Evolutionary conservation across 2,888 invertebrate species (phyloP).

Genomic region (Phragmatobia fuliginosa): DNA sequence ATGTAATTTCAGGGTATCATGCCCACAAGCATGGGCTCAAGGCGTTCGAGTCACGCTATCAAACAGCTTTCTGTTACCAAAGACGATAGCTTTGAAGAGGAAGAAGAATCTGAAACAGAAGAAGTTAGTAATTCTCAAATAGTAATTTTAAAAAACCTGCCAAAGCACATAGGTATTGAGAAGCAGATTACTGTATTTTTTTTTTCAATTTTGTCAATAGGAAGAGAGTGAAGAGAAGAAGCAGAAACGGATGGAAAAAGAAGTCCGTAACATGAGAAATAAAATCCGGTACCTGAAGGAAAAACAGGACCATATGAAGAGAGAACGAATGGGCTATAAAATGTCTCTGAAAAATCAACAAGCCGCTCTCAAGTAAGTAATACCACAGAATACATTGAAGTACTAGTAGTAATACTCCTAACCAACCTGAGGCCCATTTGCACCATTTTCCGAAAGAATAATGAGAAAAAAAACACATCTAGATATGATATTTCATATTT

Average conservation of each 20-base stretch:
- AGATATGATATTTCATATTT: no score
- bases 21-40: conserved; percentile 79
- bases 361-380: conserved; percentile 89
- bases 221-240: conserved; percentile 88
- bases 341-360: conserved; percentile 94
- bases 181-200: neutral
- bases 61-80: conserved; percentile 82
- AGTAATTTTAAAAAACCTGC: no score
- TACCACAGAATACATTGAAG: no score
- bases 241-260: conserved; percentile 88
- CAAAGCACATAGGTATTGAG: neutral
- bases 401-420: no score
- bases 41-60: conserved; percentile 83
- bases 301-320: conserved; percentile 92
- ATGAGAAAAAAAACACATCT: no score
- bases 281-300: conserved; percentile 89
- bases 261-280: conserved; percentile 88
- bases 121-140: conserved; percentile 67
- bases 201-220: conserved; percentile 54
- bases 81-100: conserved; percentile 85
- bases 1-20: conserved; percentile 76
- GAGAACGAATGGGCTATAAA: conserved; percentile 92
- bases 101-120: conserved; percentile 84
- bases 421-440: no score
- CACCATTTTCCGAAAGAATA: no score